Conservation (phyloP, 1,140 invertebrate species). For the Orchesella cincta region DNA sequence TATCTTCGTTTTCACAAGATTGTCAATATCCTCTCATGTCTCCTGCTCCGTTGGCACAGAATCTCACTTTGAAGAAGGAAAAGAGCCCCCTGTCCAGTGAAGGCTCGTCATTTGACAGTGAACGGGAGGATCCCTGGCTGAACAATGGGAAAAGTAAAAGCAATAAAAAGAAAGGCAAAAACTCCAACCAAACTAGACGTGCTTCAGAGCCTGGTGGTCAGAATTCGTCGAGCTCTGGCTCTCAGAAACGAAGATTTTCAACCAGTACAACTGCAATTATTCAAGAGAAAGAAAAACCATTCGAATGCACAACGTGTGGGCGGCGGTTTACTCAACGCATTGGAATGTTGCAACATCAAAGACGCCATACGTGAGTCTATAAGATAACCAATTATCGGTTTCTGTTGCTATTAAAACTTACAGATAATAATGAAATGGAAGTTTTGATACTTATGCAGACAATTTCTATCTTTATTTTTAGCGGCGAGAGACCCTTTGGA, state of each 20-base stretch:
- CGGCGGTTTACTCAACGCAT: conserved; percentile 8
- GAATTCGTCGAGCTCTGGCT: neutral
- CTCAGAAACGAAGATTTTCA: neutral
- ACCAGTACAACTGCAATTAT: neutral
- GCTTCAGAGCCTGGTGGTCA: neutral
- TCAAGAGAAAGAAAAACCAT: conserved; percentile 12
- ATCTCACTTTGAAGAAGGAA: conserved; percentile 4
- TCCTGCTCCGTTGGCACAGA: neutral
- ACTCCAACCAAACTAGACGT: neutral
- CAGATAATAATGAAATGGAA: neutral
- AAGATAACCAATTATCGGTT: neutral
- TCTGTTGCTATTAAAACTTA: neutral
- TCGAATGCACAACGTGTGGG: neutral
- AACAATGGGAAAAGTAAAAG: conserved; percentile 2
- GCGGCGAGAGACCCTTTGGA: conserved; percentile 2
- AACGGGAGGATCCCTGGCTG: neutral
- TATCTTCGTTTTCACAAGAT: neutral
- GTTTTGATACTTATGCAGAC: neutral
- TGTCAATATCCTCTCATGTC: conserved; percentile 11
- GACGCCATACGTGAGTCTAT: conserved; percentile 6
- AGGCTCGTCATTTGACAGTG: neutral
- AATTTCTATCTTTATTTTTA: neutral
- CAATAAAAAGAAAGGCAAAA: neutral
- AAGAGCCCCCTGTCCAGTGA: neutral
- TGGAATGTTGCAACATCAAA: conserved; percentile 18